Conservation (phyloP, 1,140 invertebrate genomes). For the Nomia melanderi region DNA sequence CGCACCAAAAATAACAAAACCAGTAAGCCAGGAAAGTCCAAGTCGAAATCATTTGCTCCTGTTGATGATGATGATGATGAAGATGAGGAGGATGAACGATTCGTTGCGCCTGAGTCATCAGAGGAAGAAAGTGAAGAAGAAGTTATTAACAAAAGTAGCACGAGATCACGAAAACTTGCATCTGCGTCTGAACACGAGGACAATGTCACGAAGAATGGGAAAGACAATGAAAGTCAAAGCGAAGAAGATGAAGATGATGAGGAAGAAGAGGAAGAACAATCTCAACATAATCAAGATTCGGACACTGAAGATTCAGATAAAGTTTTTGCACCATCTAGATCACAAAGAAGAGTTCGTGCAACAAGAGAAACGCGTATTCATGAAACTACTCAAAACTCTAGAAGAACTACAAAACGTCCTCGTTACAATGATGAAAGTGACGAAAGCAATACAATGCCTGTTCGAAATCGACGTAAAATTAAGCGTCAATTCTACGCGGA, state of each 20-base stretch:
- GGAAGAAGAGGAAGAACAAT: constrained; percentile 44
- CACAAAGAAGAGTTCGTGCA: constrained; percentile 54
- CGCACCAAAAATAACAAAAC: constrained; percentile 71
- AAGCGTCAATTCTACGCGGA: constrained; percentile 75
- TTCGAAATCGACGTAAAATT: constrained; percentile 71
- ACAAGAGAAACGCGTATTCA: constrained; percentile 38
- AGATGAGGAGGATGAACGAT: constrained; percentile 35
- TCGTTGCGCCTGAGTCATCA: constrained; percentile 33
- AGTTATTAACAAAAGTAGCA: constrained; percentile 56
- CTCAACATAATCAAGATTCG: constrained; percentile 50
- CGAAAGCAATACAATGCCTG: constrained; percentile 67
- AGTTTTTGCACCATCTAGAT: constrained; percentile 45
- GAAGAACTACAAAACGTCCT: constrained; percentile 80
- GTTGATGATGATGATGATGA: constrained; percentile 60
- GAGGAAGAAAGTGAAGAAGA: constrained; percentile 59
- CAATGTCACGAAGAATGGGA: constrained; percentile 25
- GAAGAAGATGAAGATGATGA: constrained; percentile 52
- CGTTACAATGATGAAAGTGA: constrained; percentile 85
- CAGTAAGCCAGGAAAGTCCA: constrained; percentile 44
- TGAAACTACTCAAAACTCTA: constrained; percentile 52
- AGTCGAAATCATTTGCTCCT: constrained; percentile 52
- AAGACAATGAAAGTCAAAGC: constrained; percentile 44
- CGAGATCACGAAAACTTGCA: constrained; percentile 55
- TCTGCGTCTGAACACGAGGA: constrained; percentile 11
- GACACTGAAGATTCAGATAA: constrained; percentile 71